Conservation (phyloP, 2,888 invertebrate species). For the Campoplex nolae region DNA sequence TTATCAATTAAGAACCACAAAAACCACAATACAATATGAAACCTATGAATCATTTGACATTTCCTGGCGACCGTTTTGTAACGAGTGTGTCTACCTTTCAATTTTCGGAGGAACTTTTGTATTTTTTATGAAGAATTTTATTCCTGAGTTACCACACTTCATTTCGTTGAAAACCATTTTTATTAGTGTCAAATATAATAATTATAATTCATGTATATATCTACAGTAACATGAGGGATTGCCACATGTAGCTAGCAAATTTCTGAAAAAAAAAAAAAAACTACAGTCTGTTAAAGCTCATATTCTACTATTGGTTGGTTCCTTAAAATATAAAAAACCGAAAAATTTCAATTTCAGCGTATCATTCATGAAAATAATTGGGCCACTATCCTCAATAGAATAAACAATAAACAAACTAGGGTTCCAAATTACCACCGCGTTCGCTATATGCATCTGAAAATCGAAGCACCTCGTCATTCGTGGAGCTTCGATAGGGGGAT, state of each 20-base stretch:
- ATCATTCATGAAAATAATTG: background rate
- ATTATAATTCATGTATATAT: background rate
- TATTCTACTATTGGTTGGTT: background rate
- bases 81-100: background rate
- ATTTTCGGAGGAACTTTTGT: background rate
- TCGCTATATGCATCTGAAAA: background rate
- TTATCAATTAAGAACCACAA: no score
- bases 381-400: background rate
- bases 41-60: background rate
- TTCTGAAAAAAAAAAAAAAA: no score
- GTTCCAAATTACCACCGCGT: background rate
- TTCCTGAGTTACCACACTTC: background rate
- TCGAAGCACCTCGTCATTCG: slow-evolving; percentile 52
- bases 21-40: no score
- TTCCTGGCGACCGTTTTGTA: background rate
- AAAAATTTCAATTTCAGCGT: background rate
- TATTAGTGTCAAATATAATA: background rate
- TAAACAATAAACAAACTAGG: background rate
- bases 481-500: slow-evolving; percentile 13
- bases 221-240: background rate
- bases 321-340: background rate
- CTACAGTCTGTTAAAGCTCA: background rate
- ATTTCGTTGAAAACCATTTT: background rate
- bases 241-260: background rate
- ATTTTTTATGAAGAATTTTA: background rate